Base-by-base conservation (phyloP, 2,113 vertebrate genomes). In the Elanus axillaris region DNA sequence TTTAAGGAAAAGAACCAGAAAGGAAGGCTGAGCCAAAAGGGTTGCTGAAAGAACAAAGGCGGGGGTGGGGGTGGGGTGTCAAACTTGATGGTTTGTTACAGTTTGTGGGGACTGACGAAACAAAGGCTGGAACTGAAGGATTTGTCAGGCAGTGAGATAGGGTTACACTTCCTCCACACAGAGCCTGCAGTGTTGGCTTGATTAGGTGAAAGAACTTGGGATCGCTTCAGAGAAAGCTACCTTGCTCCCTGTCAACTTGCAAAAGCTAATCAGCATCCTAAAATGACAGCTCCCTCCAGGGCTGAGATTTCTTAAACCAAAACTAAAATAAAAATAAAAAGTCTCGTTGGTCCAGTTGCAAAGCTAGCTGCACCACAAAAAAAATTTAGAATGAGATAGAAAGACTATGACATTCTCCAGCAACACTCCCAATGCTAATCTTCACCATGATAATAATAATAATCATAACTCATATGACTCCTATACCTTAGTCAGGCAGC, bases 201-300 rank as follows among this genome's bases (percentile, higher is more conserved):
- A 96, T 94, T 96, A 94, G 94, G 94, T 2, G 0, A 93, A 94
- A 92, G 86, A 79, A 84, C 90, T 93, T 75, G 86, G 82, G 91
- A 86, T 86, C 4, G 13, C 77, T 92, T 80, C 63, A 95, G 84
- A 94, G 79, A 89, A 91, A 94, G 82, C 71, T 0, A 40, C 77
- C 89, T 94, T 80, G 58, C 95, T 92, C 76, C 71, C 83, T 94
- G 94, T 87, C 88, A 96, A 1, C 84, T 96, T 86, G 74, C 90
- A 88, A 83, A 74, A 94, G 67, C 64, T 75, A 93, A 96, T 97
- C 96, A 97, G 93, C 63, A 76, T 86, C 96, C 93, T 55, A 73
- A 79, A 94, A 59, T 90, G 96, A 97, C 94, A 97, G 86, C 79
- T 95, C 69, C 79, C 87, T 94, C 90, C 58, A 27, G 86, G 83